Base-by-base conservation (phyloP, 2,113 vertebrate genomes). In the Cynopterus brachyotis region DNA sequence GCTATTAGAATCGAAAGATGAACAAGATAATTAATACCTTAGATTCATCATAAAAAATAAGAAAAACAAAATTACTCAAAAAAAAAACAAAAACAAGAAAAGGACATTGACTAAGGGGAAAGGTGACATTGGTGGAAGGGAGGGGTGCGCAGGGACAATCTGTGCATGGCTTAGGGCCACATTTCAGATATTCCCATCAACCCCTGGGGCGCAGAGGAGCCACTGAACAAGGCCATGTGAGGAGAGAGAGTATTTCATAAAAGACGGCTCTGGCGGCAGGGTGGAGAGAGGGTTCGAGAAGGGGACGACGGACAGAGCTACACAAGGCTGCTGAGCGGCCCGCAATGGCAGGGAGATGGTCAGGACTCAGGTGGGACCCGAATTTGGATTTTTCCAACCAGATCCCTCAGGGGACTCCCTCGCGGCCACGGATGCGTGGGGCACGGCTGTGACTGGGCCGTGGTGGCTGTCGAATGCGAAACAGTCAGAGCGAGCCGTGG, bases 161-260 rank as follows among this genome's bases (percentile, higher is more conserved):
- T 0, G 2, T 13, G 45, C 30, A 0, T 12, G 47, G 37, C 15
- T 35, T 0, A 22, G 1, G 32, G n/a, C 66, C 6, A 1, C 7
- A 0, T 37, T 22, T 47, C 13, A 32, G 3, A 16, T 1, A 1
- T 12, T 15, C 16, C n/a, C 32, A 42, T 26, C 2, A 22, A 40
- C 16, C 32, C 42, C 3, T 1, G 10, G n/a, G 40, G 17, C 0
- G 2, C 1, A 0, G 35, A 50, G 47, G n/a, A 40, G 42, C 72
- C 82, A 3, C 50, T 10, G 42, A 50, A 19, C 42, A 16, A 7
- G 10, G 83, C 0, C 3, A 40, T 32, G 78, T 1, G 28, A 40
- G 26, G 24, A 17, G 37, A 83, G 26, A 59, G 26, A 28, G 11
- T 5, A 6, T 26, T 67, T 83, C 69, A 59, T 37, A 13, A 83